These are phyloP conservation scores for Egretta garzetta DNA, from an alignment of 2,113 vertebrate species.

Conservation along the genomic window DNA sequence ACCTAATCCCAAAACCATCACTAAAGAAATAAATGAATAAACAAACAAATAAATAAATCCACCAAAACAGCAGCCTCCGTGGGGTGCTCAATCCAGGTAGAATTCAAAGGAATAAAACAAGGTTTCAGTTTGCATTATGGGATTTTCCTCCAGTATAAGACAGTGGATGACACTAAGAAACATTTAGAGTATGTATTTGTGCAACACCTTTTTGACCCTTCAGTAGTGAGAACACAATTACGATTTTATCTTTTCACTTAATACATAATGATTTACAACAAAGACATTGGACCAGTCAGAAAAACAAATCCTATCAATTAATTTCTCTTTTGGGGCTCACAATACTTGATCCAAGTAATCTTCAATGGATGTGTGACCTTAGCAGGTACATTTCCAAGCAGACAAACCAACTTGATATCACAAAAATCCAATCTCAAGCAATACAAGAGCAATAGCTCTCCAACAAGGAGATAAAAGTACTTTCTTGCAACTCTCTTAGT, in stretches of 20 bases:
- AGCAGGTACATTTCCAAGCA: background rate
- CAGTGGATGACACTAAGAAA: background rate
- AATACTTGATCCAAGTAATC: background rate
- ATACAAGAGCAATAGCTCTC: background rate
- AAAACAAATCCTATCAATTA: background rate
- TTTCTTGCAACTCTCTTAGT: background rate
- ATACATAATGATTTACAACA: background rate
- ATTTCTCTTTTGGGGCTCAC: background rate
- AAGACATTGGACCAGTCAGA: background rate
- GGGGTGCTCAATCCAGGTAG: background rate
- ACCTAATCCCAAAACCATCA: background rate
- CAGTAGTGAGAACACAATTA: background rate
- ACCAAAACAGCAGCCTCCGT: background rate
- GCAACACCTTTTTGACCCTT: background rate
- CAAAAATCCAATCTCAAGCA: background rate
- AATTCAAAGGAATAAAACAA: background rate
- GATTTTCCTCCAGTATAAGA: background rate
- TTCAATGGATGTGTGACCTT: background rate
- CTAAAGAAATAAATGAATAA: background rate
- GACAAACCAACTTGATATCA: background rate
- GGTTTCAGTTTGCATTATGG: background rate
- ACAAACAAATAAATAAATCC: background rate
- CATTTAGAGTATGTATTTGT: background rate
- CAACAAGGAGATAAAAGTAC: background rate
- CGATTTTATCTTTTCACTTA: background rate